A percentile compares a stretch with the other conserved stretches of the same genome.
phyloP scores from a whole-genome alignment of 2,797 vertebrate species.

The Pachyuromys duprasi region DNA sequence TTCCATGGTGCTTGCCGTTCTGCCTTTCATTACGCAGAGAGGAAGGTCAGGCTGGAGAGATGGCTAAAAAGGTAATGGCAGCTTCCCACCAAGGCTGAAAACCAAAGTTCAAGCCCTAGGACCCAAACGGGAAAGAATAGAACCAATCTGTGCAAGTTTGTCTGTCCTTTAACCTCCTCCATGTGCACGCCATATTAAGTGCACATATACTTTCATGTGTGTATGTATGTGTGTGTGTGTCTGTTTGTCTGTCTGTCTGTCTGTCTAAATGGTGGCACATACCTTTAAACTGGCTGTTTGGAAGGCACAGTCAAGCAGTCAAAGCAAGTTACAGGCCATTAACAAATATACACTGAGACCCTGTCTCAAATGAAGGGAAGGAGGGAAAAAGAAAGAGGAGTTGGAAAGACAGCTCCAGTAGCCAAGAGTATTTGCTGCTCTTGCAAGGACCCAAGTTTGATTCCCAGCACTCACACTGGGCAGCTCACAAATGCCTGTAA shows the following conservation, averaged over 20 bases:
- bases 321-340: not conserved
- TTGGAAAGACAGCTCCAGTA: not conserved
- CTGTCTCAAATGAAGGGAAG: not conserved
- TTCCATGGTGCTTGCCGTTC: not conserved
- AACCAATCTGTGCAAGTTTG: not conserved
- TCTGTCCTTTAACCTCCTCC: not conserved
- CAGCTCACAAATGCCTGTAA: not conserved
- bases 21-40: not conserved
- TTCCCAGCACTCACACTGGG: not conserved
- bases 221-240: no score
- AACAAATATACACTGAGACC: not conserved
- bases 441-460: not conserved
- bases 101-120: not conserved
- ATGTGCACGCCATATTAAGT: not conserved
- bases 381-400: not conserved
- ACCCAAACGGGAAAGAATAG: not conserved
- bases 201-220: not conserved
- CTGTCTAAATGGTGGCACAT: not conserved
- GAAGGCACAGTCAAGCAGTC: not conserved
- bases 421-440: not conserved
- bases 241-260: not conserved
- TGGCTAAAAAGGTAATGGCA: not conserved
- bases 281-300: not conserved
- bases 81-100: not conserved
- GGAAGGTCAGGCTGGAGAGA: not conserved